Conservation (phyloP, 2,113 vertebrate species). For the Dissostichus mawsoni region DNA sequence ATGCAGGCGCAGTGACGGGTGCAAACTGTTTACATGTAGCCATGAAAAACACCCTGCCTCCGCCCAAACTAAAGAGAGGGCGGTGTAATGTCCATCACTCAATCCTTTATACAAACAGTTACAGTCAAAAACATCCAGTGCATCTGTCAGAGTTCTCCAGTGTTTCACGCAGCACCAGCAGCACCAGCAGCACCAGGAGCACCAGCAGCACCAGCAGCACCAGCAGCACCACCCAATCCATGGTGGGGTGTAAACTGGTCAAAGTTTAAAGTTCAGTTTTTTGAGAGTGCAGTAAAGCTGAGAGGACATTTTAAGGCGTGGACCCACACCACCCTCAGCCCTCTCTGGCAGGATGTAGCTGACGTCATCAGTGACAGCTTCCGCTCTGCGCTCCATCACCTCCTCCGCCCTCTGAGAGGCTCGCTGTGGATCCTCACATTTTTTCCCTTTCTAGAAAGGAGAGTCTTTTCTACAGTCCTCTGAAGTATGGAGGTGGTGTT, state of each 20-base stretch:
- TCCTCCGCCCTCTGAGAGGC: too few species aligned
- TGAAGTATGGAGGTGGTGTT: background rate
- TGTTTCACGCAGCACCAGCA: background rate
- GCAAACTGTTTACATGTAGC: background rate
- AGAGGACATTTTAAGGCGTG: conserved; percentile 57
- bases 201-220: too few species aligned
- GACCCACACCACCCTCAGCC: background rate
- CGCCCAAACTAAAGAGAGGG: background rate
- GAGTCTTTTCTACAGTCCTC: background rate
- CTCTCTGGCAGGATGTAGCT: background rate
- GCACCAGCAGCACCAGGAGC: background rate
- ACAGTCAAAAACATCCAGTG: background rate
- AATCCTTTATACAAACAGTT: conserved; percentile 38
- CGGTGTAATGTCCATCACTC: background rate
- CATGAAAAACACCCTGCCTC: background rate
- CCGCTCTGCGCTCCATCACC: too few species aligned
- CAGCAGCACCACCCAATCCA: background rate
- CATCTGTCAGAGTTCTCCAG: background rate
- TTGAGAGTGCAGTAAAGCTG: conserved; percentile 27
- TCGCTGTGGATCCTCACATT: conserved; percentile 12
- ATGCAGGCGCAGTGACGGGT: background rate
- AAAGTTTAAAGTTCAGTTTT: conserved; percentile 13
- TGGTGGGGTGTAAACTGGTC: conserved; percentile 7
- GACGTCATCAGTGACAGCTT: too few species aligned
- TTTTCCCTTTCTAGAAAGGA: background rate